phyloP scores from a whole-genome alignment of 2,113 vertebrate species.

The Gymnorhina tibicen region DNA sequence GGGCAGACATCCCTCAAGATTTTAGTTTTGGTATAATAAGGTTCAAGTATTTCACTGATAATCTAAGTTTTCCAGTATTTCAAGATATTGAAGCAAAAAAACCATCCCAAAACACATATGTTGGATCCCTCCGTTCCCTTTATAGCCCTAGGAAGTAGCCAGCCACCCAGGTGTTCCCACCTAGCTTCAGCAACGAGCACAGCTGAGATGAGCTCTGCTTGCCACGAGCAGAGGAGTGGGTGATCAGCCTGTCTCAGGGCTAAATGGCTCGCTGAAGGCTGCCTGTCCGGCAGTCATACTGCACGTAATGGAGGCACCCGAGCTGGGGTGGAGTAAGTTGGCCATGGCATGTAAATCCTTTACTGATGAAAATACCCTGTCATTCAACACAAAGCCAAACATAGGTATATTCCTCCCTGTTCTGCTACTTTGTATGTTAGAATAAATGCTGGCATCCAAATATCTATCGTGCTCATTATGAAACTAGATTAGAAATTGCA shows the following conservation, averaged over 20 bases:
- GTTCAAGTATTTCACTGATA: not conserved
- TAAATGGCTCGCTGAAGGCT: not conserved
- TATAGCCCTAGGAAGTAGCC: not conserved
- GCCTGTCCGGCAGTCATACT: rapidly evolving
- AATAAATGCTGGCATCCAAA: not conserved
- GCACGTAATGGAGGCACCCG: not conserved
- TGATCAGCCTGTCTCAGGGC: not conserved
- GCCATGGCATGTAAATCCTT: rapidly evolving
- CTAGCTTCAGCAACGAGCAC: not conserved
- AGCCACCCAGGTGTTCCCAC: not conserved
- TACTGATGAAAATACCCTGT: not conserved
- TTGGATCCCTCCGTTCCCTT: not conserved
- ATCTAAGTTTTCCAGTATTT: not conserved
- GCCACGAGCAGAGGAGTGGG: not conserved
- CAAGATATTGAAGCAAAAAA: not conserved
- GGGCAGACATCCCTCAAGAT: not conserved
- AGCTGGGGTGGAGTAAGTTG: not conserved
- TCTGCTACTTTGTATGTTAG: not conserved
- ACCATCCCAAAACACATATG: no score
- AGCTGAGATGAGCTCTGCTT: not conserved
- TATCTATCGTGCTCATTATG: not conserved
- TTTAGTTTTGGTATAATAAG: not conserved
- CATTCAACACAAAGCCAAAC: not conserved
- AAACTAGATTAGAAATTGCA: not conserved
- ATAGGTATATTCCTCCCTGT: rapidly evolving